Conservation (phyloP, 1,140 invertebrate genomes). For the Drosophila repletoides region DNA sequence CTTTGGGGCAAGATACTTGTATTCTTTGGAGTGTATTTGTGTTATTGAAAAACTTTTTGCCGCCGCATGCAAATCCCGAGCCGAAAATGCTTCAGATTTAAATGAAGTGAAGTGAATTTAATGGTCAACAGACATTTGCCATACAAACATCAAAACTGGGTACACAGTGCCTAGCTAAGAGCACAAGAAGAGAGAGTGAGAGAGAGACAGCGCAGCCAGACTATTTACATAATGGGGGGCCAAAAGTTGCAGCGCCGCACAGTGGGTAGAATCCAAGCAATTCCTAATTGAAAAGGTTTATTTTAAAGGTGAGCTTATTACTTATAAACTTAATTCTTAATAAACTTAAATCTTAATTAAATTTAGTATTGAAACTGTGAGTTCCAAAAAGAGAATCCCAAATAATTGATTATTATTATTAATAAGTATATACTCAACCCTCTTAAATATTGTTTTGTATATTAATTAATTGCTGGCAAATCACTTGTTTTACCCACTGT, state of each 20-base stretch:
- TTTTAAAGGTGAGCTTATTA: too few relatives aligned
- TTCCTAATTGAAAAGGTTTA: too few relatives aligned
- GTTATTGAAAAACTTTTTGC: slow-evolving; percentile 73
- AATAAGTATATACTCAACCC: too few relatives aligned
- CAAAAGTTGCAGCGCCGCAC: slow-evolving; percentile 28
- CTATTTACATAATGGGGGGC: slow-evolving; percentile 60
- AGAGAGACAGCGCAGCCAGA: not conserved
- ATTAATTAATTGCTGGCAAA: too few relatives aligned
- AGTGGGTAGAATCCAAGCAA: too few relatives aligned
- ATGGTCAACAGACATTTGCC: slow-evolving; percentile 79
- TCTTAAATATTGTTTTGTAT: too few relatives aligned
- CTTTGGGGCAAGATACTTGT: slow-evolving; percentile 11
- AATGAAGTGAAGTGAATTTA: slow-evolving; percentile 82
- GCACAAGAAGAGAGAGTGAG: not conserved
- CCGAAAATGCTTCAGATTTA: slow-evolving; percentile 74
- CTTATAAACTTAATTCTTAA: too few relatives aligned
- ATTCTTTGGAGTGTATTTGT: slow-evolving; percentile 52
- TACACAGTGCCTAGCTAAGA: slow-evolving; percentile 14
- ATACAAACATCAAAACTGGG: slow-evolving; percentile 46
- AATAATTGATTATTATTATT: too few relatives aligned
- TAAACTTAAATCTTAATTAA: too few relatives aligned
- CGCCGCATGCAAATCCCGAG: slow-evolving; percentile 49
- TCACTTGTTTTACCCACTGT: too few relatives aligned
- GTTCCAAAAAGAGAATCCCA: too few relatives aligned
- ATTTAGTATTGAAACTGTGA: too few relatives aligned